phyloP scores from a whole-genome alignment of 2,113 vertebrate species.

The Neolamprologus fasciatus region DNA sequence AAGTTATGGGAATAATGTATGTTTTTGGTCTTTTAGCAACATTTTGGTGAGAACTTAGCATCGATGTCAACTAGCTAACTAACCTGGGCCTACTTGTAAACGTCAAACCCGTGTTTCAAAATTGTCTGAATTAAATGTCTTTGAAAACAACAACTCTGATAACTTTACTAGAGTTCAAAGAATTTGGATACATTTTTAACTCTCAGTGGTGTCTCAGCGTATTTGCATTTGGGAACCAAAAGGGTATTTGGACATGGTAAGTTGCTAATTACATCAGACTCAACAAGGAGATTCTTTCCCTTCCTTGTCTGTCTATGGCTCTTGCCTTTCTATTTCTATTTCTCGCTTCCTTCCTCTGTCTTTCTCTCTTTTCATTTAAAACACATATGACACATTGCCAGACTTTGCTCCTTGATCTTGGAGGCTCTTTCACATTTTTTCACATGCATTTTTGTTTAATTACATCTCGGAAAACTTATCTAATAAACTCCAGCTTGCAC shows the following conservation, averaged over 20 bases:
- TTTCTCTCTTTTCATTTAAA: constrained; percentile 13
- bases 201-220: neutral
- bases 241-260: neutral
- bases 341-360: neutral
- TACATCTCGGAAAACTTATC: constrained; percentile 21
- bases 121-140: neutral
- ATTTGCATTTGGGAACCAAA: neutral
- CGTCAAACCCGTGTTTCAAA: neutral
- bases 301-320: neutral
- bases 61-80: neutral
- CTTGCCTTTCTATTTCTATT: neutral
- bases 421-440: constrained; percentile 24
- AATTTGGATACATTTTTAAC: neutral
- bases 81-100: neutral
- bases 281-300: neutral
- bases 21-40: neutral
- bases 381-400: constrained; percentile 53
- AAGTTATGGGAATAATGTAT: neutral
- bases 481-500: constrained; percentile 36
- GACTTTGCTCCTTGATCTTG: constrained; percentile 46
- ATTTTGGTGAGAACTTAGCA: neutral
- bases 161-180: neutral
- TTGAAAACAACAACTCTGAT: neutral
- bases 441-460: constrained; percentile 1
- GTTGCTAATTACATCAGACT: neutral